These are phyloP conservation scores for Calliopum simillimum DNA, from an alignment of 2,888 invertebrate species.

Conservation along the genomic window DNA sequence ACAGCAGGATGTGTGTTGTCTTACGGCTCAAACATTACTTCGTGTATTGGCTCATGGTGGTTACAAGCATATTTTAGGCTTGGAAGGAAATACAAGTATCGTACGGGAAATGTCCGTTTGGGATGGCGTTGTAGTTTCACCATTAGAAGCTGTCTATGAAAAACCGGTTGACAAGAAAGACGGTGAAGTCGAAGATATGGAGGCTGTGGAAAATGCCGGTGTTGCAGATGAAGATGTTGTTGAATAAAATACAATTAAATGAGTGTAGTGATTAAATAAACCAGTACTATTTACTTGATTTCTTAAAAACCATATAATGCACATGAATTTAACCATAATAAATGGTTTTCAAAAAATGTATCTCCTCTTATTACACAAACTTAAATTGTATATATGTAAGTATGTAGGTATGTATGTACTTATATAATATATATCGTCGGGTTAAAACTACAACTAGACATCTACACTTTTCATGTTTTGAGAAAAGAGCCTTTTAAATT, in stretches of 20 bases:
- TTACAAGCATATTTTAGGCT: constrained; percentile 87
- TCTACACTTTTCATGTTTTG: too few species aligned
- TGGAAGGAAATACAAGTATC: constrained; percentile 70
- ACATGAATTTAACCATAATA: background rate
- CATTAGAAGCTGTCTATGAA: constrained; percentile 93
- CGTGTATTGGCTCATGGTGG: constrained; percentile 94
- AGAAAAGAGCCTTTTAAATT: too few species aligned
- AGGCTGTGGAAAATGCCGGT: constrained; percentile 70
- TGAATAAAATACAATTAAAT: constrained; percentile 49
- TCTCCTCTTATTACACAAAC: too few species aligned
- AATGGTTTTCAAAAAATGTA: too few species aligned
- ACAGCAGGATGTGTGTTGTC: constrained; percentile 92
- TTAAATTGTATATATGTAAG: too few species aligned
- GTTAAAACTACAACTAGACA: too few species aligned
- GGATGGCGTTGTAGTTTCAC: constrained; percentile 96
- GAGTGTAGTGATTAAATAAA: background rate
- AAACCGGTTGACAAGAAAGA: constrained; percentile 81
- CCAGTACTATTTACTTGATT: background rate
- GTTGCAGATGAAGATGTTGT: constrained; percentile 63
- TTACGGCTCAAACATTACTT: constrained; percentile 88
- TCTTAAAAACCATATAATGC: background rate
- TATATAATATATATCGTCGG: too few species aligned
- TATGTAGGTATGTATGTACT: too few species aligned
- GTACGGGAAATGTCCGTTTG: constrained; percentile 92
- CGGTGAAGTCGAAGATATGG: constrained; percentile 75